Base-by-base conservation (phyloP, 2,113 vertebrate species). In the Motacilla alba region DNA sequence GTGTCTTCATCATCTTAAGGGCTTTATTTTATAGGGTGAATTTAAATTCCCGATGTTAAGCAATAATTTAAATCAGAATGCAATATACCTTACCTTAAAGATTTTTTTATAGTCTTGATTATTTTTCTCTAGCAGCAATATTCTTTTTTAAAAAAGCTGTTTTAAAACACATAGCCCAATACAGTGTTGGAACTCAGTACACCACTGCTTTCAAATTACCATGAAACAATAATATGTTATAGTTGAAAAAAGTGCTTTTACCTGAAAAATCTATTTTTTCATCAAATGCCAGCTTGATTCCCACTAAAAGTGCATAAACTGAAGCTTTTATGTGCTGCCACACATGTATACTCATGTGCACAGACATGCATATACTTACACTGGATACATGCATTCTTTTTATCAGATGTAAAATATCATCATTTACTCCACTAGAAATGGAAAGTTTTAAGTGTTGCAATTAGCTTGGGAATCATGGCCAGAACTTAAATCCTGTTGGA, bases 211-310 rank as follows among this genome's bases (percentile, higher is more conserved):
- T 55, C 11, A 81, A 53, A 23, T 64, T 31, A 35, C 3, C 14
- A n/a, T 4, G 7, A 67, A 62, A 67, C 35, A 8, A 58, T 15
- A 31, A 37, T 0, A 0, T 39, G 15, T 16, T 62, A 24, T 13
- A 59, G 7, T 11, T n/a, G 16, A 82, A 74, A 62, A 50, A 70
- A 58, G 66, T 18, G 16, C 1, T 59, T 79, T 52, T 23, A 41
- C 15, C 4, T 20, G 17, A 89, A 91, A 10, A 83, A 63, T 11
- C 0, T 50, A 22, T 33, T 75, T 13, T 82, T 70, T 23, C 14
- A 18, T 33, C 9, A 43, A 11, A 9, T 44, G 11, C 18, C 52
- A 31, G 9, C 11, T 53, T 37, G 67, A 83, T 43, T 82, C 37
- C 37, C 41, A 18, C 2, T 53, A 27, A 37, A 80, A 80, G 4